Evolutionary conservation across 2,888 invertebrate genomes (phyloP).

Genomic region (Agonopterix subpropinquella): DNA sequence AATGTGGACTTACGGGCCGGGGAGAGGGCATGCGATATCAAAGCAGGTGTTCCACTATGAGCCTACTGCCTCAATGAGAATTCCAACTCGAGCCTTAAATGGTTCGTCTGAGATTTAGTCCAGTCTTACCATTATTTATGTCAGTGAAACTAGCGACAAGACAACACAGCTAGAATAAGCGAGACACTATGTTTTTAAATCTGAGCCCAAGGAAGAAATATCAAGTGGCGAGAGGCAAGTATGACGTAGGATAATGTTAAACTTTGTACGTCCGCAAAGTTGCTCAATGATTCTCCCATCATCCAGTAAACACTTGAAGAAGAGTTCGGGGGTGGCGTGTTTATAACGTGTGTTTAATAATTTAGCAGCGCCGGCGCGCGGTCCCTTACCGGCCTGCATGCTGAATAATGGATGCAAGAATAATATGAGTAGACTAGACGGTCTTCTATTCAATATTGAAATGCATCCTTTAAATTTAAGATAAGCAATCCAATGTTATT

Average conservation of each 20-base stretch:
- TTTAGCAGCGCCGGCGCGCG: slow-evolving; percentile 52
- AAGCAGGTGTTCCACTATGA: slow-evolving; percentile 68
- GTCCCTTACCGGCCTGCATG: slow-evolving; percentile 49
- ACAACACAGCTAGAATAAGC: background rate
- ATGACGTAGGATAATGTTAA: background rate
- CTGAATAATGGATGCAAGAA: slow-evolving; percentile 71
- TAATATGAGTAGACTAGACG: slow-evolving; percentile 52
- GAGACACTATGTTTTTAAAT: slow-evolving; percentile 3
- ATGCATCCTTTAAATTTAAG: slow-evolving; percentile 10
- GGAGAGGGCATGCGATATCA: slow-evolving; percentile 68
- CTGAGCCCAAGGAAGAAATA: background rate
- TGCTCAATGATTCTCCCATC: slow-evolving; percentile 49
- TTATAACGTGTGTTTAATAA: slow-evolving; percentile 71
- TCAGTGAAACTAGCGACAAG: background rate
- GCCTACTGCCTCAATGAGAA: slow-evolving; percentile 69
- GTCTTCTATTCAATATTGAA: slow-evolving; percentile 46
- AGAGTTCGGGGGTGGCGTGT: slow-evolving; percentile 46
- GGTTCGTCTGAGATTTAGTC: slow-evolving; percentile 51
- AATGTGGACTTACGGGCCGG: slow-evolving; percentile 66
- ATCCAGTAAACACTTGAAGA: slow-evolving; percentile 39
- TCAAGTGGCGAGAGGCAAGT: background rate
- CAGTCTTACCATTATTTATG: slow-evolving; percentile 13
- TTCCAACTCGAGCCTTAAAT: slow-evolving; percentile 59
- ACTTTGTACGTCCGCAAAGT: slow-evolving; percentile 9
- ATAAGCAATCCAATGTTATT: background rate